phyloP scores from a whole-genome alignment of 2,888 invertebrate genomes.

The Parnassius apollo region DNA sequence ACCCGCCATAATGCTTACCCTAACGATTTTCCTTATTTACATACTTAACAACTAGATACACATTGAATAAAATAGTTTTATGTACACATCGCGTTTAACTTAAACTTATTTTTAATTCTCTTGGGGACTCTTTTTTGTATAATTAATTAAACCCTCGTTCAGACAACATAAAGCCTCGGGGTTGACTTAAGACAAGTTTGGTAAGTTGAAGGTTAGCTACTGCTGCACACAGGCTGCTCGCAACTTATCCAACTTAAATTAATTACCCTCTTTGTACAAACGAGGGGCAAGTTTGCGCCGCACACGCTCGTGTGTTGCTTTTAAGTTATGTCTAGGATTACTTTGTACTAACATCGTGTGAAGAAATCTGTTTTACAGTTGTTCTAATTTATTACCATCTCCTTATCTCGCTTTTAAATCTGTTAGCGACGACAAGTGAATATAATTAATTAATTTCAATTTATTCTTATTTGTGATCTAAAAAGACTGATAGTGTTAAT shows the following conservation, averaged over 20 bases:
- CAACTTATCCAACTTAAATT: slow-evolving; percentile 38
- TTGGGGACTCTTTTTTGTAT: slow-evolving; percentile 16
- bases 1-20: too few species aligned
- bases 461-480: too few species aligned
- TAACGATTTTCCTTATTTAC: too few species aligned
- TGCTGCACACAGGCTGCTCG: slow-evolving; percentile 10
- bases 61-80: too few species aligned
- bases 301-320: slow-evolving; percentile 24
- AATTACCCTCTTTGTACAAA: slow-evolving; percentile 33
- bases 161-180: slow-evolving; percentile 5
- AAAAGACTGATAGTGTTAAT: too few species aligned
- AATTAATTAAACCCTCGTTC: slow-evolving; percentile 13
- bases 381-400: too few species aligned
- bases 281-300: slow-evolving; percentile 28
- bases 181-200: slow-evolving; percentile 24
- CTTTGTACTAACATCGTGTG: slow-evolving; percentile 18
- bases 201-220: slow-evolving; percentile 18
- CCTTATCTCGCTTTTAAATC: too few species aligned
- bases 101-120: too few species aligned
- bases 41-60: too few species aligned
- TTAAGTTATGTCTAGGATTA: slow-evolving; percentile 26
- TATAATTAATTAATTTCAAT: too few species aligned
- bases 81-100: too few species aligned
- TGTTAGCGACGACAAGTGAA: too few species aligned
- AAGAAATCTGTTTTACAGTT: slow-evolving; percentile 8